These are phyloP conservation scores for Zophobas atratus DNA, from an alignment of 1,140 invertebrate genomes.

Conservation along the genomic window DNA sequence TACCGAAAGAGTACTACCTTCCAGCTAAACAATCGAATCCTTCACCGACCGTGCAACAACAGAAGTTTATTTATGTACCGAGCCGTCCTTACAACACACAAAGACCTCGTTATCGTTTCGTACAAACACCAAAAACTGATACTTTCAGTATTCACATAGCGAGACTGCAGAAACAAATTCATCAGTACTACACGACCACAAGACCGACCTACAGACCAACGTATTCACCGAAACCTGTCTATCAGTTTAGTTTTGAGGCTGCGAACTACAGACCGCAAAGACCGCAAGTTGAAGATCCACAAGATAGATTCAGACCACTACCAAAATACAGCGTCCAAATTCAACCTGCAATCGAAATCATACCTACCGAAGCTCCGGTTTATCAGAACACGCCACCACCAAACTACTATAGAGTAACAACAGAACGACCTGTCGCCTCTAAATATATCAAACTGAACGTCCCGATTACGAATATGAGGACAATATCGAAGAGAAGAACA, in stretches of 20 bases:
- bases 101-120: constrained; percentile 61
- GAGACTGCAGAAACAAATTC: constrained; percentile 66
- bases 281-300: constrained; percentile 68
- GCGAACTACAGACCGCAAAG: constrained; percentile 69
- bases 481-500: constrained; percentile 27
- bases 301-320: constrained; percentile 74
- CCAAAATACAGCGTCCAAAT: constrained; percentile 75
- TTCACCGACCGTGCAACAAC: constrained; percentile 45
- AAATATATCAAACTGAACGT: constrained; percentile 64
- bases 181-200: constrained; percentile 68
- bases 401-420: constrained; percentile 64
- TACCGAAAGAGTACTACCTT: constrained; percentile 65
- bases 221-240: constrained; percentile 71
- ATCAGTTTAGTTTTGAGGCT: constrained; percentile 74
- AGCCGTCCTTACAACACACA: constrained; percentile 61
- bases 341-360: constrained; percentile 64
- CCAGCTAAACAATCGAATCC: constrained; percentile 40
- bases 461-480: constrained; percentile 62
- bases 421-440: constrained; percentile 64
- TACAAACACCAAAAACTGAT: constrained; percentile 60
- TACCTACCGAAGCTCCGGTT: constrained; percentile 55
- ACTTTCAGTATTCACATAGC: constrained; percentile 64
- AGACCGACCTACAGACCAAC: constrained; percentile 65
- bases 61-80: constrained; percentile 62
- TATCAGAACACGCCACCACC: constrained; percentile 55